These are phyloP conservation scores for Erpornis zantholeuca DNA, from an alignment of 2,113 vertebrate genomes.

Conservation along the genomic window DNA sequence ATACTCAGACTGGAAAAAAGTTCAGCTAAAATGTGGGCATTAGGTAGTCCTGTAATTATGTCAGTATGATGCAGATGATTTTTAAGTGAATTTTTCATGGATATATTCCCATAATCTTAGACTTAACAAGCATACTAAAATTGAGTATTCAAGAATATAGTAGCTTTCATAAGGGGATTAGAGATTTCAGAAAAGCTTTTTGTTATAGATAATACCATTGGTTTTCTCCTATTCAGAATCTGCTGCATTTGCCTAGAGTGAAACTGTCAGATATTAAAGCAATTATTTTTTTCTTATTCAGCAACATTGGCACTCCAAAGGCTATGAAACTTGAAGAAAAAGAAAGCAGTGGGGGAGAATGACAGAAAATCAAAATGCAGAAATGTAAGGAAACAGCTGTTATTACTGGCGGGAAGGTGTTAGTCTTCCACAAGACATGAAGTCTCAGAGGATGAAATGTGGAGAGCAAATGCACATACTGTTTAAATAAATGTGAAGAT, in stretches of 20 bases:
- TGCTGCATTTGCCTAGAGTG: background rate
- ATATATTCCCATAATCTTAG: background rate
- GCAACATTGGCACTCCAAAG: background rate
- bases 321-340: background rate
- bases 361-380: background rate
- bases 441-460: background rate
- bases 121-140: constrained; percentile 13
- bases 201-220: background rate
- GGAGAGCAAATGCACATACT: background rate
- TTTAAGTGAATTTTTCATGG: constrained; percentile 22
- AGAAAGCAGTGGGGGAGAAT: background rate
- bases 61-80: background rate
- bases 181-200: background rate
- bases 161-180: background rate
- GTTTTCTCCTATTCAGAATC: background rate
- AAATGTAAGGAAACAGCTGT: background rate
- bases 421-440: background rate
- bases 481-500: background rate
- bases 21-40: background rate
- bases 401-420: background rate
- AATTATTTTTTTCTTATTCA: background rate
- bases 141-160: background rate
- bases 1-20: background rate
- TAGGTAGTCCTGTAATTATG: background rate
- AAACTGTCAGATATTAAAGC: background rate